Evolutionary conservation across 1,140 invertebrate species (phyloP).

Genomic region (Whitmania pigra): DNA sequence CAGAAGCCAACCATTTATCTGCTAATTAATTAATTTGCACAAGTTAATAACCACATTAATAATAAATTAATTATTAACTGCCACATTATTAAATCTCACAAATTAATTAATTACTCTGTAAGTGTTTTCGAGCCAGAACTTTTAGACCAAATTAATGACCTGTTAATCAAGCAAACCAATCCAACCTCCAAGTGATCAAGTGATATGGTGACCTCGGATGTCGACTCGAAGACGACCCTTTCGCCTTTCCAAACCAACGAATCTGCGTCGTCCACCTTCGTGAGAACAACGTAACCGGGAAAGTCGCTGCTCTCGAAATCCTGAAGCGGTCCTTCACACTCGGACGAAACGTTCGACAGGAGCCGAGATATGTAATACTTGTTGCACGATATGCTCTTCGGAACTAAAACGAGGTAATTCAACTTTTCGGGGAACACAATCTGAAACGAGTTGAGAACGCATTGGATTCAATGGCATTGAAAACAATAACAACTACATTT

Average conservation of each 20-base stretch:
- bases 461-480: neutral
- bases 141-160: neutral
- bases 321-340: conserved; percentile 33
- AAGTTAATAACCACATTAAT: too few species aligned
- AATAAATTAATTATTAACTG: neutral
- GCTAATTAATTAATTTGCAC: neutral
- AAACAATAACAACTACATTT: neutral
- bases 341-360: conserved; percentile 39
- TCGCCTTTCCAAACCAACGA: conserved; percentile 33
- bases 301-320: neutral
- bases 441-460: neutral
- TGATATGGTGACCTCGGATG: conserved; percentile 44
- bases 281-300: conserved; percentile 41
- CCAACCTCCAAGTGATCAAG: conserved; percentile 42
- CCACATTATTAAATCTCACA: too few species aligned
- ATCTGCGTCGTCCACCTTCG: neutral
- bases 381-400: conserved; percentile 34
- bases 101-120: too few species aligned
- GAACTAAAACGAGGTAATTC: conserved; percentile 44
- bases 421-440: conserved; percentile 28
- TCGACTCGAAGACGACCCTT: conserved; percentile 40
- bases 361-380: conserved; percentile 34
- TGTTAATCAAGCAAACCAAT: neutral
- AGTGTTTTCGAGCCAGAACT: too few species aligned
- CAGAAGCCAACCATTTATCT: conserved; percentile 44